These are phyloP conservation scores for Pipistrellus pipistrellus DNA, from an alignment of 2,797 vertebrate genomes.

Conservation along the genomic window DNA sequence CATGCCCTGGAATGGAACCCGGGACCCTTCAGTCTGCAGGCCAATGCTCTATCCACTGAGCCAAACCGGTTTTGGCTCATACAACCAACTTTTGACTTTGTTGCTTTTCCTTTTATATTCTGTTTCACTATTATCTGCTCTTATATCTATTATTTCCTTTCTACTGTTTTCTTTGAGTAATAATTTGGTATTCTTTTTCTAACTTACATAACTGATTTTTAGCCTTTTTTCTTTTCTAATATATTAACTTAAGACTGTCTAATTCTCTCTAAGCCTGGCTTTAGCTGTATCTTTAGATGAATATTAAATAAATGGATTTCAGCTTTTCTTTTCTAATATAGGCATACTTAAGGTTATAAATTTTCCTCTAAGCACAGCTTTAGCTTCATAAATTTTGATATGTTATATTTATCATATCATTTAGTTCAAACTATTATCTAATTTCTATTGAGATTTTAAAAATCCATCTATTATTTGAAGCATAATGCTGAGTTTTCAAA, in stretches of 20 bases:
- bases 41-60: no score
- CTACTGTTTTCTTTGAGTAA: background rate
- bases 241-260: background rate
- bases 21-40: no score
- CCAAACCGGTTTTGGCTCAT: no score
- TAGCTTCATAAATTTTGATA: background rate
- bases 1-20: no score
- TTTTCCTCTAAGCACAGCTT: background rate
- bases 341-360: background rate
- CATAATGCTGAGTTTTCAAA: background rate
- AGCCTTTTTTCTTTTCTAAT: background rate
- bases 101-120: background rate
- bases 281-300: background rate
- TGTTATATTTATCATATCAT: background rate
- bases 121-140: background rate
- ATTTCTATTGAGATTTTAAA: background rate
- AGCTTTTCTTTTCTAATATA: background rate
- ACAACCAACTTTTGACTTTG: no score
- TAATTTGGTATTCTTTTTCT: background rate
- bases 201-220: background rate
- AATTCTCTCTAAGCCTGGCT: background rate
- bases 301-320: background rate
- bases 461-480: background rate
- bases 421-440: background rate
- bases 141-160: constrained; percentile 22